Percentiles rank a stretch among this genome's conserved stretches.
phyloP scores from a whole-genome alignment of 2,113 vertebrate species.

The Cricetomys ansorgei region DNA sequence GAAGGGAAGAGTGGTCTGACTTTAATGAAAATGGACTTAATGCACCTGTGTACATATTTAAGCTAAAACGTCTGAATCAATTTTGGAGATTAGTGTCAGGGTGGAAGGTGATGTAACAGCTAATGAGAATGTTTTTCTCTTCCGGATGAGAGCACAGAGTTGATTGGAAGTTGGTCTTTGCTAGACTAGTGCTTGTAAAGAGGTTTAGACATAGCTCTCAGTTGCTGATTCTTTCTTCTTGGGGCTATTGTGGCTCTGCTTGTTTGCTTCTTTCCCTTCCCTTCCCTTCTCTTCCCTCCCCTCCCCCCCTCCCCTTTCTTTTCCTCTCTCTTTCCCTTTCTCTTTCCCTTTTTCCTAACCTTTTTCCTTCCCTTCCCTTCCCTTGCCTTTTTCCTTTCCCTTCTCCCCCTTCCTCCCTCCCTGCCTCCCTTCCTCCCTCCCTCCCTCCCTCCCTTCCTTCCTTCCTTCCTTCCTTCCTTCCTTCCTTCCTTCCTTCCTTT shows the following conservation, averaged over 20 bases:
- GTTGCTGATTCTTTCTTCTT: neutral
- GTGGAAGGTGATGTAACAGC: neutral
- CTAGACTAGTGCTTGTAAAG: neutral
- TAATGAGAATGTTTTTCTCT: neutral
- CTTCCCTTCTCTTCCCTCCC: too few relatives aligned
- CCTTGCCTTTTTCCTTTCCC: too few relatives aligned
- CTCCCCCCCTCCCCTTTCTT: too few relatives aligned
- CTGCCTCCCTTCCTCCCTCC: too few relatives aligned
- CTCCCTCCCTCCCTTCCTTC: too few relatives aligned
- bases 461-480: too few relatives aligned
- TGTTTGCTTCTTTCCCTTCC: too few relatives aligned
- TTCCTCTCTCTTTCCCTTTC: too few relatives aligned
- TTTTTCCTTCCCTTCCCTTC: too few relatives aligned
- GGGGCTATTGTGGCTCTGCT: neutral
- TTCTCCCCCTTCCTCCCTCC: too few relatives aligned
- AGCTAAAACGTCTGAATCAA: slow-evolving; percentile 1
- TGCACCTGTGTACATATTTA: neutral
- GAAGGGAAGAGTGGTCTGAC: neutral
- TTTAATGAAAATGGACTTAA: slow-evolving; percentile 12
- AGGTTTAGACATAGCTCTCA: neutral
- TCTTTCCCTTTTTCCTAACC: too few relatives aligned
- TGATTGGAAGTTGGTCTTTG: neutral
- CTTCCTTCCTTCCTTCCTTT: too few relatives aligned
- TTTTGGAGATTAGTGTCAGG: neutral
- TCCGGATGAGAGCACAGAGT: neutral